Evolutionary conservation across 2,888 invertebrate genomes (phyloP).

Genomic region (Philonicus albiceps): DNA sequence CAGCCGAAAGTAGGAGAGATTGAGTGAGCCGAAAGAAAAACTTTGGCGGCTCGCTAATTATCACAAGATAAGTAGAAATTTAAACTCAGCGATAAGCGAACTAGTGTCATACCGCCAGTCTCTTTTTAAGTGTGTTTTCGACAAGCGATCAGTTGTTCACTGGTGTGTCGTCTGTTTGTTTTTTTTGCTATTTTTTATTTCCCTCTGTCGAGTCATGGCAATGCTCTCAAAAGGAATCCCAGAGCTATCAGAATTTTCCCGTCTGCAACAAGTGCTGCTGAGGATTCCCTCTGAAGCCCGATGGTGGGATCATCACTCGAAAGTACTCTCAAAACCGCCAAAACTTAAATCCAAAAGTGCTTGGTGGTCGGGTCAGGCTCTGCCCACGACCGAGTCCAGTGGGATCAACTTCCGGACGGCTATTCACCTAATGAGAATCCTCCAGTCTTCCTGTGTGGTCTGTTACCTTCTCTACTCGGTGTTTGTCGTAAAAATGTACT

Average conservation of each 20-base stretch:
- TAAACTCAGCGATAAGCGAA: neutral
- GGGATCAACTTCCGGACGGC: neutral
- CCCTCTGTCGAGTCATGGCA: neutral
- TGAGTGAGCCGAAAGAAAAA: neutral
- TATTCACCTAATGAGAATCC: constrained; percentile 9
- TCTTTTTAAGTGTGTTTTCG: neutral
- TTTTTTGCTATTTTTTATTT: neutral
- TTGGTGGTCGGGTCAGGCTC: constrained; percentile 50
- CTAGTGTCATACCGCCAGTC: neutral
- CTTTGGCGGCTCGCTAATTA: neutral
- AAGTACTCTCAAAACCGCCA: constrained; percentile 47
- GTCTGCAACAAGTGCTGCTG: neutral
- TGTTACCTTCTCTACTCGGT: neutral
- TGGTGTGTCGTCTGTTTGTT: neutral
- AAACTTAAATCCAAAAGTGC: constrained; percentile 50
- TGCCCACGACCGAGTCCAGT: constrained; percentile 9
- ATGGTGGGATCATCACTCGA: constrained; percentile 27
- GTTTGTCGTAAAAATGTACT: constrained; percentile 11
- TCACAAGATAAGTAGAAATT: constrained; percentile 20
- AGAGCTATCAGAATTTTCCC: neutral
- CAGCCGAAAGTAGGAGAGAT: neutral
- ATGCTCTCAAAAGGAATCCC: neutral
- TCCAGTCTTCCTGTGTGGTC: neutral
- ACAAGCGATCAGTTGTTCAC: neutral
- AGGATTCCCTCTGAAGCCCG: neutral